These are phyloP conservation scores for Erethizon dorsatum DNA, from an alignment of 2,797 vertebrate genomes.

Conservation along the genomic window DNA sequence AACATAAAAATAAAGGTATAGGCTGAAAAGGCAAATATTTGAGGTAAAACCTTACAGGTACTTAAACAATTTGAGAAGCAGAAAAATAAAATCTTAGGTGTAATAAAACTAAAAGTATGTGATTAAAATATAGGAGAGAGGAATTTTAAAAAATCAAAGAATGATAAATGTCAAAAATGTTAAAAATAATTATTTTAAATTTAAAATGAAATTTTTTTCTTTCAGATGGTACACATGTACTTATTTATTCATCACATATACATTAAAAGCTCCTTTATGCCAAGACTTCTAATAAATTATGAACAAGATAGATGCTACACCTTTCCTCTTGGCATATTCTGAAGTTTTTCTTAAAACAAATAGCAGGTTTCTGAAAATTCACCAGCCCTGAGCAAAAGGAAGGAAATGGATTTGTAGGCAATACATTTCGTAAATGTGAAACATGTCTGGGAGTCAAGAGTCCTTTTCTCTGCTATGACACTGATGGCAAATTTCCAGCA, in stretches of 20 bases:
- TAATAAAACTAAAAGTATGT: neutral
- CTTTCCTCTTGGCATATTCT: neutral
- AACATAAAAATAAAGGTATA: neutral
- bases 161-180: neutral
- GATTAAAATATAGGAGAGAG: neutral
- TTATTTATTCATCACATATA: constrained; percentile 24
- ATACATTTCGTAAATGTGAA: constrained; percentile 70
- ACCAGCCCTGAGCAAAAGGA: constrained; percentile 43
- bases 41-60: neutral
- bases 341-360: constrained; percentile 58
- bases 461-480: constrained; percentile 40
- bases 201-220: constrained; percentile 5
- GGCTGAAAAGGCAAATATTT: neutral
- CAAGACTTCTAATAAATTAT: constrained; percentile 41
- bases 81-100: neutral
- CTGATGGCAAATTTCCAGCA: constrained; percentile 50
- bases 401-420: constrained; percentile 48
- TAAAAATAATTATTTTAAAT: constrained; percentile 20
- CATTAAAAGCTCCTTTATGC: constrained; percentile 16
- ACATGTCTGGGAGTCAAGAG: neutral
- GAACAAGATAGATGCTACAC: neutral
- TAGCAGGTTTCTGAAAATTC: constrained; percentile 60
- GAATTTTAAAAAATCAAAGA: neutral
- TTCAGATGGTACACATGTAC: neutral
- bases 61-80: constrained; percentile 9